Evolutionary conservation across 2,888 invertebrate species (phyloP).

Genomic region (Heliconius aoede): DNA sequence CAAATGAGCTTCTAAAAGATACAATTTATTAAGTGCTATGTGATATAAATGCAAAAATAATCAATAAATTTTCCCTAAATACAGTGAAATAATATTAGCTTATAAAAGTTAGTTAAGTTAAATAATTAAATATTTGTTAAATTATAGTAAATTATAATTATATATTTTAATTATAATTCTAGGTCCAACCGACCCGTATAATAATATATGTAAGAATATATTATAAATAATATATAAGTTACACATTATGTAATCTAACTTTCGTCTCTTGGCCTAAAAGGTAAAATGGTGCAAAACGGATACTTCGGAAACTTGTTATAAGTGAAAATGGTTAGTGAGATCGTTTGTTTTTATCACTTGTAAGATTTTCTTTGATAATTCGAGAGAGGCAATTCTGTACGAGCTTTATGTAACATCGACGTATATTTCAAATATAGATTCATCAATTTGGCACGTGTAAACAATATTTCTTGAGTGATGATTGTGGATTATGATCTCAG

Average conservation of each 20-base stretch:
- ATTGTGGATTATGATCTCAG: neutral
- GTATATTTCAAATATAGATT: conserved; percentile 26
- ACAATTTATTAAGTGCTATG: no score
- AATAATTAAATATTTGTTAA: no score
- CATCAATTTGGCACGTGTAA: neutral
- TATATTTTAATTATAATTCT: no score
- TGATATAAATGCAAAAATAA: no score
- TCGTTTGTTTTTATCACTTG: conserved; percentile 56
- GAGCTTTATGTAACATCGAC: conserved; percentile 29
- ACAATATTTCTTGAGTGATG: neutral
- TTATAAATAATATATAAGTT: no score
- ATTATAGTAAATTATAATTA: no score
- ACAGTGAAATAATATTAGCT: no score
- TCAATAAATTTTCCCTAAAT: no score
- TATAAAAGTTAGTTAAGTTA: no score
- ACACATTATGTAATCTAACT: conserved; percentile 2
- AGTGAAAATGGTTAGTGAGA: conserved; percentile 52
- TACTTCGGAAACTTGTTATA: conserved; percentile 54
- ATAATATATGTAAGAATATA: no score
- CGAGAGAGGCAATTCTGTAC: conserved; percentile 35
- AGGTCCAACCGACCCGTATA: no score
- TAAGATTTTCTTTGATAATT: conserved; percentile 48
- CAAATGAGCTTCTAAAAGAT: no score
- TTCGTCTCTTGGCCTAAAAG: conserved; percentile 39
- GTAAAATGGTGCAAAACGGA: conserved; percentile 48